Evolutionary conservation across 2,888 invertebrate species (phyloP).

Genomic region (Andrena flavipes): DNA sequence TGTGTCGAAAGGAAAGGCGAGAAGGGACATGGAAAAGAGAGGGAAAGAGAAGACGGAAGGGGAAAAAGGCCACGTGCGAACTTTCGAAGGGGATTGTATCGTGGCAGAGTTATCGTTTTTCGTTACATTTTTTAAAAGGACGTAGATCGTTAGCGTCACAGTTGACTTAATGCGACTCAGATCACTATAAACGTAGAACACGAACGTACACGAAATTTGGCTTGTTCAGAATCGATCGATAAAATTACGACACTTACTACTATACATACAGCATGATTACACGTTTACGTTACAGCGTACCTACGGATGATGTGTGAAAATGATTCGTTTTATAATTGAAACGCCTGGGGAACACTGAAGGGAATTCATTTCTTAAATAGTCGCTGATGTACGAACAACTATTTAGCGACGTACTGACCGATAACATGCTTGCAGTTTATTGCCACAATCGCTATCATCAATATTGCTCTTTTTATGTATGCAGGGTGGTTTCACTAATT

Average conservation of each 20-base stretch:
- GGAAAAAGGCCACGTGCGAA: background rate
- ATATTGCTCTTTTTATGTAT: too few species aligned
- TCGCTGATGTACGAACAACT: too few species aligned
- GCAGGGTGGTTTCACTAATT: too few species aligned
- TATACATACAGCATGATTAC: constrained; percentile 12
- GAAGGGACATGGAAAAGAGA: constrained; percentile 17
- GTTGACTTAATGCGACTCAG: constrained; percentile 10
- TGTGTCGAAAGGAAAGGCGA: constrained; percentile 24
- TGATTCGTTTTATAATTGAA: constrained; percentile 20
- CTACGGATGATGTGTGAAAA: constrained; percentile 10
- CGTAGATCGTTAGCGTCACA: constrained; percentile 10
- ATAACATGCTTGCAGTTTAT: too few species aligned
- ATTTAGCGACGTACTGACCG: too few species aligned
- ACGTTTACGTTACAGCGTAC: constrained; percentile 5
- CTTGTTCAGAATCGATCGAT: background rate
- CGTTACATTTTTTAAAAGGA: constrained; percentile 19
- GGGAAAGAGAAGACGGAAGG: constrained; percentile 27
- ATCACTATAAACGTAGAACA: constrained; percentile 22
- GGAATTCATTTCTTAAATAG: too few species aligned
- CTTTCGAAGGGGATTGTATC: constrained; percentile 6
- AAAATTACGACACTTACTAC: constrained; percentile 6
- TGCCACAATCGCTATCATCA: too few species aligned
- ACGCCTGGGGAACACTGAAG: background rate
- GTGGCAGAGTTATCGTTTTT: constrained; percentile 3
- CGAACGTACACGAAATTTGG: constrained; percentile 3